These are phyloP conservation scores for Chloroclysta siterata DNA, from an alignment of 2,888 invertebrate genomes.

Conservation along the genomic window DNA sequence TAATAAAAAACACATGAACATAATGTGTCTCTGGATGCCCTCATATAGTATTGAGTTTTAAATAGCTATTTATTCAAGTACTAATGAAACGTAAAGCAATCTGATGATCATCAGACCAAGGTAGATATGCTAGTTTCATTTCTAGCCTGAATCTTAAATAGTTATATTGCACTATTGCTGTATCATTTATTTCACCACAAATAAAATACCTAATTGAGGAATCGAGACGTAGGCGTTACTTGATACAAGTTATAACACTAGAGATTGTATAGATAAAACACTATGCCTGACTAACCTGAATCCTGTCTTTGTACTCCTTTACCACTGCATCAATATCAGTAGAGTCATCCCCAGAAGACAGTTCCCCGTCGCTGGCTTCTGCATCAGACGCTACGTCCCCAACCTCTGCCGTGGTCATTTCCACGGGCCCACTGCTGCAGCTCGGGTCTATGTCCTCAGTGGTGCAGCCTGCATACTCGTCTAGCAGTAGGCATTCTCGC, in stretches of 20 bases:
- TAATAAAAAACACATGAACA: too few relatives aligned
- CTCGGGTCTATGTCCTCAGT: conserved; percentile 70
- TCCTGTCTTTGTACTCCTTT: conserved; percentile 89
- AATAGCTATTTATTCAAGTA: too few relatives aligned
- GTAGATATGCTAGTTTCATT: too few relatives aligned
- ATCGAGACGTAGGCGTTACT: too few relatives aligned
- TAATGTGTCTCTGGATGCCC: too few relatives aligned
- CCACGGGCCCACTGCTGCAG: conserved; percentile 59
- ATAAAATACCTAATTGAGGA: too few relatives aligned
- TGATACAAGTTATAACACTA: background rate
- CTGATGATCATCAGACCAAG: too few relatives aligned
- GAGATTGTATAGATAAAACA: background rate
- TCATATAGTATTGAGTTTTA: too few relatives aligned
- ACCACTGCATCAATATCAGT: conserved; percentile 92
- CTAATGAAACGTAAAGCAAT: too few relatives aligned
- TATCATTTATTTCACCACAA: too few relatives aligned
- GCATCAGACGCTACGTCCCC: conserved; percentile 71
- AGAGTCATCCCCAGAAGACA: conserved; percentile 86
- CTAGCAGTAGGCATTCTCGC: conserved; percentile 85
- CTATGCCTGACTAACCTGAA: conserved; percentile 80
- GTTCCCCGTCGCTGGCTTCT: conserved; percentile 85
- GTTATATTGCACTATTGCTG: too few relatives aligned
- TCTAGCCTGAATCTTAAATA: too few relatives aligned
- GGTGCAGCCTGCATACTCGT: conserved; percentile 80
- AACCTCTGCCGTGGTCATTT: conserved; percentile 61